phyloP scores from a whole-genome alignment of 2,888 invertebrate genomes.

The Glyphotaelius pellucidus region DNA sequence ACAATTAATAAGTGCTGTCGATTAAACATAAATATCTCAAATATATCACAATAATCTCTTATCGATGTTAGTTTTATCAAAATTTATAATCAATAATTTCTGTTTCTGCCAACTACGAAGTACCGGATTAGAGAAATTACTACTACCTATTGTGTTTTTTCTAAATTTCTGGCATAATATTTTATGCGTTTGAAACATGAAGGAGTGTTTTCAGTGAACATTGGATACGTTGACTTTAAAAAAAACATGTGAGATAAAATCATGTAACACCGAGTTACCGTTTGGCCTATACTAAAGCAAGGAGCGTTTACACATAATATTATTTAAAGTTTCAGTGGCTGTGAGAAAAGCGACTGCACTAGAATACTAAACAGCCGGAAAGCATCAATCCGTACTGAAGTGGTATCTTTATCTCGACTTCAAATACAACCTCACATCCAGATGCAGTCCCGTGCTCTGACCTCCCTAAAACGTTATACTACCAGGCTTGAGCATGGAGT shows the following conservation, averaged over 20 bases:
- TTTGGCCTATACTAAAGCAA: background rate
- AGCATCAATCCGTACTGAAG: background rate
- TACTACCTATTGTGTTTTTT: too few species aligned
- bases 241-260: background rate
- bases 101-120: too few species aligned
- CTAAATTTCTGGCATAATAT: background rate
- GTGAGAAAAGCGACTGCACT: background rate
- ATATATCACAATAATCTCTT: too few species aligned
- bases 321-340: background rate
- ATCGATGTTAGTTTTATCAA: too few species aligned
- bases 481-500: background rate
- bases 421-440: background rate
- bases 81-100: too few species aligned
- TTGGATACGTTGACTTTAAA: background rate
- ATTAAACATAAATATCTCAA: too few species aligned
- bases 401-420: background rate
- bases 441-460: background rate
- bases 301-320: background rate
- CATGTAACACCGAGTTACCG: background rate
- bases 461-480: background rate
- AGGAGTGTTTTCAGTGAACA: background rate
- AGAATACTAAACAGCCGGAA: slow-evolving; percentile 2
- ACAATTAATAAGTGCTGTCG: too few species aligned
- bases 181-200: background rate
- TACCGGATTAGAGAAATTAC: too few species aligned